Evolutionary conservation across 2,888 invertebrate genomes (phyloP), one percentile per base, ranked within the genome.

Genomic region (Gortyna flavago): DNA sequence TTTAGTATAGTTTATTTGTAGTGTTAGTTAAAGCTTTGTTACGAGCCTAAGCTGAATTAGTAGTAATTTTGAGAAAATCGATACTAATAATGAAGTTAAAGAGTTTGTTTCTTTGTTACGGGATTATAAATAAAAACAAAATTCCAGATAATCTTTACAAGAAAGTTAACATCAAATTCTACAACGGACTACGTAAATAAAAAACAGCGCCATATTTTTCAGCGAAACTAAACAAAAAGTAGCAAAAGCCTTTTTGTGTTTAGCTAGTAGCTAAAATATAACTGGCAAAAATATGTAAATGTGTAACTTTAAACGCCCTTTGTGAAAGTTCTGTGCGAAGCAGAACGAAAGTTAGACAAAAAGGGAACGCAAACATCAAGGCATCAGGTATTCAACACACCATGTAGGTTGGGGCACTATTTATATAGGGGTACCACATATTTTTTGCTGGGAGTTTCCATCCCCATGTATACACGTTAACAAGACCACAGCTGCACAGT

Each of bases 271-370:
- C 72, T 80, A 77, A 77, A 80, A 83, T 41, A 32, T 25, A 79
- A 78, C 75, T 77, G 70, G 70, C 16, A 48, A 72, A 85, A 85
- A 76, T 72, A 82, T 82, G 71, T 69, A 69, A 84, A 76, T 75
- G 62, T 75, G 48, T 44, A 81, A 81, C 77, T 85, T 75, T 73
- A 57, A 44, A 73, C 69, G 66, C 68, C 74, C 68, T 81, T 84
- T 82, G 81, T 71, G 16, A 67, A 84, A 77, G 59, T 81, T 67
- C 2, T 59, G 38, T 38, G 38, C n/a, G 25, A 57, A 77, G 71
- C 70, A 51, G 5, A 67, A 83, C 61, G 54, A 66, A 78, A 80
- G 78, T 83, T 80, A 18, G 65, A 78, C 65, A 54, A 61, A 76
- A 72, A 75, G 64, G 68, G 38, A 74, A 35, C 38, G 41, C 29